Evolutionary conservation across 2,888 invertebrate species (phyloP).

Genomic region (Beris morrisii): DNA sequence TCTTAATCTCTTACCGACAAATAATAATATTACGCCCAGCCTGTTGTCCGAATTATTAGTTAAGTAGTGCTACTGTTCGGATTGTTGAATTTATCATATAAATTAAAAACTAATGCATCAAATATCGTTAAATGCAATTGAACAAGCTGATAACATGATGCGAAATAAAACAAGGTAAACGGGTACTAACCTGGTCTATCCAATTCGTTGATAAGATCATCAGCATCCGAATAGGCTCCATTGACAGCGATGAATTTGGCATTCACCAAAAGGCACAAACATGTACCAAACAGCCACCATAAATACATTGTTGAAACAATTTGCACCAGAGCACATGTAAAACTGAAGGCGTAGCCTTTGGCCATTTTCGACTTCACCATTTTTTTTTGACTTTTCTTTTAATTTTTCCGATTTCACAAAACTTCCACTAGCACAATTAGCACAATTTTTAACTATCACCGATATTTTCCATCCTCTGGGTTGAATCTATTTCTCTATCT

Average conservation of each 20-base stretch:
- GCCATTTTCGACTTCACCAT: constrained; percentile 25
- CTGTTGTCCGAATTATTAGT: no score
- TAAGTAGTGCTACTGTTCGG: no score
- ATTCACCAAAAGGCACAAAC: constrained; percentile 47
- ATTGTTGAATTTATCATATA: no score
- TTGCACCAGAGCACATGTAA: constrained; percentile 40
- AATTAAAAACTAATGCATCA: no score
- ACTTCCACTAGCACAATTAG: constrained; percentile 14
- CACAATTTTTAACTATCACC: constrained; percentile 16
- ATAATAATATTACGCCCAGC: no score
- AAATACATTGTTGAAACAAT: constrained; percentile 46
- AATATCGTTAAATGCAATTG: no score
- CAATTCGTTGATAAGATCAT: constrained; percentile 56
- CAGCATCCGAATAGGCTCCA: constrained; percentile 53
- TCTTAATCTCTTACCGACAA: no score
- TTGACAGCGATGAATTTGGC: constrained; percentile 43
- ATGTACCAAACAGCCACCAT: constrained; percentile 50
- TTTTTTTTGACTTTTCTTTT: neutral
- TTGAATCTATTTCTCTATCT: neutral
- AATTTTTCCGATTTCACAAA: neutral
- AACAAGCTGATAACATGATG: no score
- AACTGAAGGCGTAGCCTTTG: constrained; percentile 1
- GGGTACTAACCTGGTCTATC: constrained; percentile 53
- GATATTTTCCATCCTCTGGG: constrained; percentile 3
- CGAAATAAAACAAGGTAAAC: no score